Percentiles rank a stretch among this genome's conserved stretches.
Evolutionary conservation across 2,888 invertebrate genomes (phyloP).

Genomic region (Aporophyla nigra): DNA sequence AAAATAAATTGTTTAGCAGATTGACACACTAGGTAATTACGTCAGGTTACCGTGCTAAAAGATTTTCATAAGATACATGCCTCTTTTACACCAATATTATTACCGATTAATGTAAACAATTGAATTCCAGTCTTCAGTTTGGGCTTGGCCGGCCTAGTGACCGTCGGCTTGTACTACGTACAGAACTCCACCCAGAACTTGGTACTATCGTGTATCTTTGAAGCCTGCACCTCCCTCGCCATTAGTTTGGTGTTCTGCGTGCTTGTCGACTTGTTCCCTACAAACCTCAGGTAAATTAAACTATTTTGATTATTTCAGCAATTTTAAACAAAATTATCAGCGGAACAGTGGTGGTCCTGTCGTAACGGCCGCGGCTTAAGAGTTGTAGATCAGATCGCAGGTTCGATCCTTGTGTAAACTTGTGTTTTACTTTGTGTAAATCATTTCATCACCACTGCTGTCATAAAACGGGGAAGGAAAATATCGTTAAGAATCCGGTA

Average conservation of each 20-base stretch:
- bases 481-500: no score
- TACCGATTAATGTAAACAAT: not conserved
- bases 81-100: not conserved
- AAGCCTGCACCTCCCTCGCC: conserved; percentile 94
- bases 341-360: no score
- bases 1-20: not conserved
- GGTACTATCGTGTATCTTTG: conserved; percentile 94
- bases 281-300: conserved; percentile 93
- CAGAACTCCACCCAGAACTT: conserved; percentile 93
- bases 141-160: conserved; percentile 93
- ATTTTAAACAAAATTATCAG: not conserved
- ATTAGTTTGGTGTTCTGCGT: conserved; percentile 95
- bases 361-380: no score
- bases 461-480: no score
- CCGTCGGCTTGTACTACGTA: conserved; percentile 94
- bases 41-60: not conserved
- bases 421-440: no score
- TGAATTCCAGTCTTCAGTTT: conserved; percentile 93
- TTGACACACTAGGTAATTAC: not conserved
- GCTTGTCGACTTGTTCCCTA: conserved; percentile 95
- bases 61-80: not conserved
- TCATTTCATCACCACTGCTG: no score
- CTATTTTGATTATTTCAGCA: not conserved
- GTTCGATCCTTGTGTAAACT: no score
- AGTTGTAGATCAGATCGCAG: no score